These are phyloP conservation scores for Oryctes rhinoceros DNA, from an alignment of 1,140 invertebrate species.

Conservation along the genomic window DNA sequence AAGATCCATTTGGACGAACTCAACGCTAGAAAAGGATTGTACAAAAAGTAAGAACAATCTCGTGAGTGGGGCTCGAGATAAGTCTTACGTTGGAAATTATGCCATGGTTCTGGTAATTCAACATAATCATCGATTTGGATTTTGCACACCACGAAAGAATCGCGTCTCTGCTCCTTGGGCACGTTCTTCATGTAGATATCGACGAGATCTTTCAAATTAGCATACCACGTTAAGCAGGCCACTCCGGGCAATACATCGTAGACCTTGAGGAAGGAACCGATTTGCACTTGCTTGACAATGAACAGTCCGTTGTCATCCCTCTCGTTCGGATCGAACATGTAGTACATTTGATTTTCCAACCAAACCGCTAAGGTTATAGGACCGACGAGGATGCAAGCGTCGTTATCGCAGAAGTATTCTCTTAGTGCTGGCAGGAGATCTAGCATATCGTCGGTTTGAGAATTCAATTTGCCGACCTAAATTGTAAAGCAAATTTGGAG, in stretches of 20 bases:
- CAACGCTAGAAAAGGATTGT: background rate
- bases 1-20: slow-evolving; percentile 60
- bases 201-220: slow-evolving; percentile 53
- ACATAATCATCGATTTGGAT: slow-evolving; percentile 60
- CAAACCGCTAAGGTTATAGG: slow-evolving; percentile 54
- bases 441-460: slow-evolving; percentile 50
- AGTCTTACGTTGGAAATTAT: slow-evolving; percentile 62
- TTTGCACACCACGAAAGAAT: slow-evolving; percentile 63
- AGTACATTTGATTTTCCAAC: slow-evolving; percentile 52
- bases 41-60: background rate
- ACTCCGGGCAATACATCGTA: slow-evolving; percentile 47
- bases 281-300: slow-evolving; percentile 44
- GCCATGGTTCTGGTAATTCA: slow-evolving; percentile 62
- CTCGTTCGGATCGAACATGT: slow-evolving; percentile 57
- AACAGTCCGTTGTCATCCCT: slow-evolving; percentile 49
- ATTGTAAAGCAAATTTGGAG: background rate
- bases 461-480: slow-evolving; percentile 52
- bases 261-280: slow-evolving; percentile 44
- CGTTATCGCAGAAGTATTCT: slow-evolving; percentile 53
- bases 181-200: slow-evolving; percentile 60
- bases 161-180: slow-evolving; percentile 56
- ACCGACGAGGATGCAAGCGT: slow-evolving; percentile 54
- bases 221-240: slow-evolving; percentile 56
- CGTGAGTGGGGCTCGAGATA: background rate
- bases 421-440: slow-evolving; percentile 54